Conservation (phyloP, 2,888 invertebrate species). For the Dasypogon diadema region DNA sequence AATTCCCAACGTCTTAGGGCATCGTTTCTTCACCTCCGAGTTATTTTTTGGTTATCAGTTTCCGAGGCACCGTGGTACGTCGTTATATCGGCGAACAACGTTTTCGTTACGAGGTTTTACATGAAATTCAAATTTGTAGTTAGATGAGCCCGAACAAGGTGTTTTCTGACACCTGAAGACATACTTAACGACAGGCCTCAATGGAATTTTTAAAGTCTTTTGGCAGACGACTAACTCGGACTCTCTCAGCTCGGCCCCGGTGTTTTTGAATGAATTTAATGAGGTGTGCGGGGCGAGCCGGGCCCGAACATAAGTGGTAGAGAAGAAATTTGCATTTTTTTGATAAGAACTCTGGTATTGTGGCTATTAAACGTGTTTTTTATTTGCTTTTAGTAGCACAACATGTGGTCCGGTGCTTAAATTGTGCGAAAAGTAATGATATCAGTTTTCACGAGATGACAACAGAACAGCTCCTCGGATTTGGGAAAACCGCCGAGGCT, state of each 20-base stretch:
- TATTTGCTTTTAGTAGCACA: constrained; percentile 47
- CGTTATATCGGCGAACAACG: constrained; percentile 31
- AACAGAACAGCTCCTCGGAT: neutral
- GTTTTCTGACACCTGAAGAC: constrained; percentile 69
- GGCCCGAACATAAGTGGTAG: constrained; percentile 35
- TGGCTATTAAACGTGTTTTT: constrained; percentile 46
- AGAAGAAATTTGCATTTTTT: constrained; percentile 53
- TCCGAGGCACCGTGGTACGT: constrained; percentile 5
- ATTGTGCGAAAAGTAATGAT: constrained; percentile 36
- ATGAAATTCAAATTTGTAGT: constrained; percentile 70
- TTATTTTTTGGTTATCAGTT: constrained; percentile 40
- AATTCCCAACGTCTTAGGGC: neutral
- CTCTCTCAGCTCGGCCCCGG: constrained; percentile 15
- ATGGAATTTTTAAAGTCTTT: constrained; percentile 48
- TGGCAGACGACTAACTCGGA: constrained; percentile 30
- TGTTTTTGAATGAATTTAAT: constrained; percentile 56
- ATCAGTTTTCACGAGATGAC: constrained; percentile 42
- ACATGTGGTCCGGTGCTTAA: constrained; percentile 37
- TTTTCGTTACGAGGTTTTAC: constrained; percentile 53
- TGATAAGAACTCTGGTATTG: constrained; percentile 22
- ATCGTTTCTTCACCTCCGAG: constrained; percentile 26
- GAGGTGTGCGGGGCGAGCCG: constrained; percentile 21
- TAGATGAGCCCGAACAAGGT: constrained; percentile 70
- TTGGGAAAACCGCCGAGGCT: neutral
- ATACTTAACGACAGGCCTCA: constrained; percentile 58